phyloP scores from a whole-genome alignment of 2,888 invertebrate species.

The Rotaria socialis region DNA sequence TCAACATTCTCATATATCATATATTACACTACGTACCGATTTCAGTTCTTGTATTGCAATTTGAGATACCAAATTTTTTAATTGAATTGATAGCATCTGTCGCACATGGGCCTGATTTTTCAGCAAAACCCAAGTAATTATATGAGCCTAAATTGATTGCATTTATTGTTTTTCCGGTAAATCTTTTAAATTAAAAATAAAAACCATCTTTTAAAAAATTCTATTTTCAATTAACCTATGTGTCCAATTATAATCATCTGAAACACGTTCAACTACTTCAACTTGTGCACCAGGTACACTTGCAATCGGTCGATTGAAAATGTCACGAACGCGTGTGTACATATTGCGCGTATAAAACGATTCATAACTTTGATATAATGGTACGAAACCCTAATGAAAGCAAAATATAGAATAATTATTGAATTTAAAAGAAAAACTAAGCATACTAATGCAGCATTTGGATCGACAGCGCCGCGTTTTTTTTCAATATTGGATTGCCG shows the following conservation, averaged over 20 bases:
- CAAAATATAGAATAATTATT: not conserved
- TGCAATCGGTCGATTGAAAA: constrained; percentile 88
- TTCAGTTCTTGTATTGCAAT: constrained; percentile 74
- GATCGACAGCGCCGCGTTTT: constrained; percentile 53
- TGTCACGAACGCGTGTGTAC: constrained; percentile 84
- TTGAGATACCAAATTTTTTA: constrained; percentile 71
- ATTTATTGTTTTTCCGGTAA: constrained; percentile 72
- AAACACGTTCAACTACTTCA: constrained; percentile 77
- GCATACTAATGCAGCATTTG: constrained; percentile 49
- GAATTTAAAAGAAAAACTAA: not conserved
- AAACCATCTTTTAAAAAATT: not conserved
- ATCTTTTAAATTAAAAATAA: constrained; percentile 48
- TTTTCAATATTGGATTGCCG: constrained; percentile 62
- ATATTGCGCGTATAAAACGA: constrained; percentile 78
- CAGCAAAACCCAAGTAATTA: constrained; percentile 94
- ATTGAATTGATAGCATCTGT: constrained; percentile 70
- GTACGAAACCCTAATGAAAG: constrained; percentile 59
- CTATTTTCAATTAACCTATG: constrained; percentile 62
- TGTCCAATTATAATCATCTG: constrained; percentile 84
- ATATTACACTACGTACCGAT: constrained; percentile 64
- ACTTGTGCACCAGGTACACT: constrained; percentile 85
- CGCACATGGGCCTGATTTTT: constrained; percentile 74
- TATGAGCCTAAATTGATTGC: constrained; percentile 94
- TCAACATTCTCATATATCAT: no score
- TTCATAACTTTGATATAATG: constrained; percentile 61